phyloP scores from a whole-genome alignment of 1,140 invertebrate genomes.

The Papilio xuthus region DNA sequence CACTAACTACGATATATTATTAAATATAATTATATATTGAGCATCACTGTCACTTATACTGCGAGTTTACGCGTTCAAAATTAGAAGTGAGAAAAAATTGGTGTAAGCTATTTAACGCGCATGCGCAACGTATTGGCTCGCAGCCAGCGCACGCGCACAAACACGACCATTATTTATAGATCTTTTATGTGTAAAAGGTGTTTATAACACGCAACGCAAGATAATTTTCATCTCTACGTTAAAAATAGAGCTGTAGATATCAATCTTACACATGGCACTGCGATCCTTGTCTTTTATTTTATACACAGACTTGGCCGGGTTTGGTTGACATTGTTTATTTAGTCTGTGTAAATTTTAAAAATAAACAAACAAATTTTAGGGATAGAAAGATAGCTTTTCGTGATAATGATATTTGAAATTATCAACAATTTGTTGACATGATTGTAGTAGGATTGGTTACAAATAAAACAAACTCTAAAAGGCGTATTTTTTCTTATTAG shows the following conservation, averaged over 20 bases:
- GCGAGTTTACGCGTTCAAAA: conserved; percentile 57
- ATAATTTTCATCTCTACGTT: conserved; percentile 35
- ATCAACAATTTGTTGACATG: not conserved
- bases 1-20: conserved; percentile 53
- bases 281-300: not conserved
- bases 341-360: not conserved
- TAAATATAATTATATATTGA: conserved; percentile 53
- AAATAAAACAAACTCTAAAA: not conserved
- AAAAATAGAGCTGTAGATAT: conserved; percentile 7
- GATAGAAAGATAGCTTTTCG: too few relatives aligned
- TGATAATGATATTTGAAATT: too few relatives aligned
- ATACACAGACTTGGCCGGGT: not conserved
- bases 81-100: conserved; percentile 72
- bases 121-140: conserved; percentile 65
- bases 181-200: conserved; percentile 78
- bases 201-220: conserved; percentile 62
- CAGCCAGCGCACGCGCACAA: conserved; percentile 70
- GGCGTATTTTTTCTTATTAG: not conserved
- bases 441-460: not conserved
- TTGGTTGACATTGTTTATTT: not conserved
- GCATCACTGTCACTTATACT: conserved; percentile 56
- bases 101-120: conserved; percentile 69
- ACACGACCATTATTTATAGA: conserved; percentile 75
- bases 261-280: conserved; percentile 1
- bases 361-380: too few relatives aligned